Conservation (phyloP, 2,113 vertebrate genomes). For the Paradoxurus hermaphroditus region DNA sequence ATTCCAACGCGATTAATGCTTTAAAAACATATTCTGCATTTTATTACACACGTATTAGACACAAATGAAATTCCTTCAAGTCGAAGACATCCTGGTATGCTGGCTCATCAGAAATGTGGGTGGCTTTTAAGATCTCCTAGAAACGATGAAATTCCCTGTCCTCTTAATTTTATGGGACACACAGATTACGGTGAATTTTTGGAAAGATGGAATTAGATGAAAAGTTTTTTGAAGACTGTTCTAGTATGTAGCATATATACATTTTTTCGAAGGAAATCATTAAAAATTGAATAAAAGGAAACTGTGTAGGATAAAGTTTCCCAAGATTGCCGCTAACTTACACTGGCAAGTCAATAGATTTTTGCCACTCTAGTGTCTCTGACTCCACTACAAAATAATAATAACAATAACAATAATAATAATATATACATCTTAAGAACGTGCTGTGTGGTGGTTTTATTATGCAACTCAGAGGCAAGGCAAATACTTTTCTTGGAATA, state of each 20-base stretch:
- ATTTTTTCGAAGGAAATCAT: background rate
- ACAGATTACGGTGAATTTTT: background rate
- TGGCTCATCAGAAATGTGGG: background rate
- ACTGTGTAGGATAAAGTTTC: constrained; percentile 45
- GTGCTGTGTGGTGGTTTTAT: background rate
- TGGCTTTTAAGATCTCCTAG: background rate
- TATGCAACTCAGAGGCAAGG: background rate
- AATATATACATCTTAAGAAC: background rate
- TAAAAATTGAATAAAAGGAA: background rate
- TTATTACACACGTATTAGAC: background rate
- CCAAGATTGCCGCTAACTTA: background rate
- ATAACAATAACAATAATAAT: background rate
- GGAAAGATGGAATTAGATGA: background rate
- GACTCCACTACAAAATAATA: background rate
- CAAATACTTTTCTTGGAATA: background rate
- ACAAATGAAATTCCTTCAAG: background rate
- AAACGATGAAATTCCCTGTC: background rate
- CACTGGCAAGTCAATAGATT: constrained; percentile 30
- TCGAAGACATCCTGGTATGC: background rate
- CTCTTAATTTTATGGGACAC: background rate
- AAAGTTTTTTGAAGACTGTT: background rate
- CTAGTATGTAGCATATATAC: background rate
- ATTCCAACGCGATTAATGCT: background rate
- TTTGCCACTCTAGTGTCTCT: background rate
- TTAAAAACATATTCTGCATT: background rate